phyloP scores from a whole-genome alignment of 1,140 invertebrate genomes.

The Calosoma granatense region DNA sequence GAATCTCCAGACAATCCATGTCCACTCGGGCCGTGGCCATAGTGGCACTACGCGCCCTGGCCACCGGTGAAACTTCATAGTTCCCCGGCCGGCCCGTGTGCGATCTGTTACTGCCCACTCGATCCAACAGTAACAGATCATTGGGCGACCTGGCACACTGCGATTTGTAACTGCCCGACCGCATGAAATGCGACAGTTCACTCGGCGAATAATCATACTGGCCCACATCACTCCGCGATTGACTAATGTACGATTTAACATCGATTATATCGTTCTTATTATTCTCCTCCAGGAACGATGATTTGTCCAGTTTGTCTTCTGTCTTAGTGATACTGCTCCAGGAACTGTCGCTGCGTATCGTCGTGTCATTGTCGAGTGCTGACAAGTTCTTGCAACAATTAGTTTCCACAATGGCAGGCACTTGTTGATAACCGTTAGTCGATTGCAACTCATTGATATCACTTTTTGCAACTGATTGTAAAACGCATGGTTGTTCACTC shows the following conservation, averaged over 20 bases:
- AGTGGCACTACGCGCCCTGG: constrained; percentile 29
- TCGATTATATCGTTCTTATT: constrained; percentile 47
- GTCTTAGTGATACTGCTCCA: background rate
- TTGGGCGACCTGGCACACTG: constrained; percentile 41
- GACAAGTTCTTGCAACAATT: constrained; percentile 9
- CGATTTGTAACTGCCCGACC: constrained; percentile 41
- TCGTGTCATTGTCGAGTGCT: background rate
- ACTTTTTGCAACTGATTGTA: background rate
- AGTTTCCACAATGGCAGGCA: constrained; percentile 53
- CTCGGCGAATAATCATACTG: constrained; percentile 27
- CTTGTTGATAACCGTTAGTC: constrained; percentile 45
- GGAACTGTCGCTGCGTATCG: constrained; percentile 1
- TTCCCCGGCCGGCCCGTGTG: constrained; percentile 27
- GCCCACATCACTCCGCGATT: constrained; percentile 52
- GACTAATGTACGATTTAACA: constrained; percentile 54
- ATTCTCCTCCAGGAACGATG: background rate
- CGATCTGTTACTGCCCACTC: constrained; percentile 41
- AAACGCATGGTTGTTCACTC: background rate
- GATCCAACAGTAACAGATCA: constrained; percentile 37
- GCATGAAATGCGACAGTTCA: constrained; percentile 26
- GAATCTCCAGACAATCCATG: constrained; percentile 27
- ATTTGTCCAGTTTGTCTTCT: background rate
- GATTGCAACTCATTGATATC: background rate
- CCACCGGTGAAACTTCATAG: constrained; percentile 20
- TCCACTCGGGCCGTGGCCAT: constrained; percentile 20